phyloP scores from a whole-genome alignment of 1,140 invertebrate species.

The Holcopasites calliopsidis region DNA sequence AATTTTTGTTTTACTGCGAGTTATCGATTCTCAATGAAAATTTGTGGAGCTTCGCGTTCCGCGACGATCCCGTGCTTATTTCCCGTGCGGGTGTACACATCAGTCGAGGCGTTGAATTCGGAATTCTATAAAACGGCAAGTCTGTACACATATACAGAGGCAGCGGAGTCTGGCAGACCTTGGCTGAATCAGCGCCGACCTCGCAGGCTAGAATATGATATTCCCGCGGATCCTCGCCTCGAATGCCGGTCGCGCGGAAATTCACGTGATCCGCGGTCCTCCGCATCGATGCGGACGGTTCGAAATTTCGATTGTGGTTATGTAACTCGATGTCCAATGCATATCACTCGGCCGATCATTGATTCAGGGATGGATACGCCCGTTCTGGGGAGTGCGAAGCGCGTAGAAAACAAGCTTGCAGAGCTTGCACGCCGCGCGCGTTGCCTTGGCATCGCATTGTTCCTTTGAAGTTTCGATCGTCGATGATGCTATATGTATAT shows the following conservation, averaged over 20 bases:
- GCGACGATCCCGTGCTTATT: too few species aligned
- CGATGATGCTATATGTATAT: too few species aligned
- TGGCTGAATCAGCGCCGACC: constrained; percentile 7
- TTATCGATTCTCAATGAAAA: too few species aligned
- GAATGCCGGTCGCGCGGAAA: constrained; percentile 53
- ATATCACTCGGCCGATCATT: constrained; percentile 47
- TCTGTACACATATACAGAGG: not conserved
- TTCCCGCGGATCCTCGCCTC: constrained; percentile 49
- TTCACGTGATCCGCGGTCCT: constrained; percentile 59
- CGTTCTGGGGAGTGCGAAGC: not conserved
- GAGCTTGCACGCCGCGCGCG: too few species aligned
- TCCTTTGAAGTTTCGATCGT: too few species aligned
- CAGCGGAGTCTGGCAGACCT: not conserved
- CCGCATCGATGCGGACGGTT: constrained; percentile 55
- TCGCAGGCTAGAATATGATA: constrained; percentile 38
- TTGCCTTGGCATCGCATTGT: too few species aligned
- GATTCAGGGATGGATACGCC: constrained; percentile 39
- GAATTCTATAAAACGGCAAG: not conserved
- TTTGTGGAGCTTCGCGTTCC: too few species aligned
- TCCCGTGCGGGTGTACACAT: not conserved
- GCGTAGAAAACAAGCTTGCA: not conserved
- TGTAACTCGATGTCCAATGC: constrained; percentile 52
- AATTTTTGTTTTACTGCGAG: too few species aligned
- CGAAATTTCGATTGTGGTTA: constrained; percentile 62
- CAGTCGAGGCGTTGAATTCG: not conserved